Evolutionary conservation across 1,140 invertebrate species (phyloP), one percentile per base, ranked within the genome.

Genomic region (Trachymyrmex cornetzi): DNA sequence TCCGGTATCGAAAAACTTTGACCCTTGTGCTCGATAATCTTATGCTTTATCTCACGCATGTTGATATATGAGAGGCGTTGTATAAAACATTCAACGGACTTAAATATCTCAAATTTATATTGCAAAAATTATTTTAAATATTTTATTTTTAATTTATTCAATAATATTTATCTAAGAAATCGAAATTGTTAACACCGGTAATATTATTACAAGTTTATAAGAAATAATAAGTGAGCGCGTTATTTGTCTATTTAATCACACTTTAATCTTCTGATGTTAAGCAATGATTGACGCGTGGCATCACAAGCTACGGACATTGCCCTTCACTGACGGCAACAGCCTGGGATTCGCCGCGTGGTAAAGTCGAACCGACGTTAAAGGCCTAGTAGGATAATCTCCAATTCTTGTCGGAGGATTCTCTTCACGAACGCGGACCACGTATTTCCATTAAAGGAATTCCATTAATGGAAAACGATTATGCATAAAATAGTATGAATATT

Each of bases 191-290:
- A 0, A 38, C 3, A 27, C 2, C 9, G 53, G 16, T 0, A 19
- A 30, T 22, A 44, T 14, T 48, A 50, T 50, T 48, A 30, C 12
- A 11, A 48, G 4, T 48, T 22, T 22, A 55, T 19, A 27, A 14
- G 12, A 55, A 53, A 27, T 63, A 50, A 50, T 55, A 55, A 34
- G 3, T 19, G n/a, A 7, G 22, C 6, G 48, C 16, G 75, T 38
- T 44, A 66, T 66, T 34, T 3, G 7, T 85, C 12, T 34, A 27
- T 34, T 57, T 3, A 11, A 38, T 44, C 38, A 48, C 24, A 81
- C 90, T 94, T 92, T 94, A 94, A 94, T 94, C 90, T 91, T 69
- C 59, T 63, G 91, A 90, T 89, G 92, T 93, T 93, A 93, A 85
- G 79, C 79, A 74, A 87, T 94, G 93, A 93, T 94, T 94, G 93